phyloP scores from a whole-genome alignment of 2,888 invertebrate genomes.

The Tiliacea aurago region DNA sequence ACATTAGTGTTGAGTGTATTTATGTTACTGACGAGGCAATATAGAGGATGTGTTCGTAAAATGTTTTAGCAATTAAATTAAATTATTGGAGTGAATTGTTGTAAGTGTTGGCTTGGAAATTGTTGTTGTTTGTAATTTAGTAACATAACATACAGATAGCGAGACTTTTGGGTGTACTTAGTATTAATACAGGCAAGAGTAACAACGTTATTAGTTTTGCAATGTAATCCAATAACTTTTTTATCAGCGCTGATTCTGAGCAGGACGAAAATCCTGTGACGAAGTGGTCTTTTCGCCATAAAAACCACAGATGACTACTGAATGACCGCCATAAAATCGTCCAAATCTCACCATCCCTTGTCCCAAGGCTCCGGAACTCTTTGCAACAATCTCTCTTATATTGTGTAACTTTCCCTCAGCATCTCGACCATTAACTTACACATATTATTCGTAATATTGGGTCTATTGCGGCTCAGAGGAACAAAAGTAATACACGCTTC shows the following conservation, averaged over 20 bases:
- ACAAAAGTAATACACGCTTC: conserved; percentile 33
- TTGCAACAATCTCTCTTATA: conserved; percentile 11
- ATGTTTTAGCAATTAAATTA: conserved; percentile 34
- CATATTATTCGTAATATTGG: conserved; percentile 21
- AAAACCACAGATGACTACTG: conserved; percentile 38
- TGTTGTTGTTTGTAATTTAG: conserved; percentile 27
- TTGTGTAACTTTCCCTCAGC: conserved; percentile 29
- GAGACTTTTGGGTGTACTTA: not conserved
- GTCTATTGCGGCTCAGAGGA: conserved; percentile 14
- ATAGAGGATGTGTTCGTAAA: conserved; percentile 1
- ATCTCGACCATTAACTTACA: conserved; percentile 28
- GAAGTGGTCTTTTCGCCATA: not conserved
- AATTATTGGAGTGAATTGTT: conserved; percentile 11
- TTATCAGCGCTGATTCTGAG: not conserved
- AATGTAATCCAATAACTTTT: not conserved
- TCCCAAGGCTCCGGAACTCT: conserved; percentile 8
- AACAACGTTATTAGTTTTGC: too few relatives aligned
- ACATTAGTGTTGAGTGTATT: conserved; percentile 32
- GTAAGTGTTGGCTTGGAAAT: conserved; percentile 7
- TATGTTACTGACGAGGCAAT: conserved; percentile 13
- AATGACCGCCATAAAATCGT: conserved; percentile 12
- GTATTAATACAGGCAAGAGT: not conserved
- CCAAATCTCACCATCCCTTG: conserved; percentile 13
- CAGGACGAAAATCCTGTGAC: conserved; percentile 2
- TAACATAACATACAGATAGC: not conserved